Evolutionary conservation across 2,888 invertebrate species (phyloP).

Genomic region (Oxycera nigricornis): DNA sequence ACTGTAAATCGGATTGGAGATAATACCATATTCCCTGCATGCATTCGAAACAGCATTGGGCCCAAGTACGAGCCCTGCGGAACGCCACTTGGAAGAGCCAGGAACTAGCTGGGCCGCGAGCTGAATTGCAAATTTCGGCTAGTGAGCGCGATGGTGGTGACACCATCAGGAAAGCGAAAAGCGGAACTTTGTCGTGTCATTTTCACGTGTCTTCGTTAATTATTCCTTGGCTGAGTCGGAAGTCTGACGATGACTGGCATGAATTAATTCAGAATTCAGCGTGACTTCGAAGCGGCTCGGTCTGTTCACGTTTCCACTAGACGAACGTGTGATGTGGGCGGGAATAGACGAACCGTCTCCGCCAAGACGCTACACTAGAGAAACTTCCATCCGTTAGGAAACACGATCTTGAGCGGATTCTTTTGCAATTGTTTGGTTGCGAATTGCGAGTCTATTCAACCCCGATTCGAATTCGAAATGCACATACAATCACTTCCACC

Average conservation of each 20-base stretch:
- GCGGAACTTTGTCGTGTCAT: neutral
- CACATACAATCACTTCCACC: slow-evolving; percentile 16
- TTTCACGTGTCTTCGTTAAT: slow-evolving; percentile 21
- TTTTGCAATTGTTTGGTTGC: slow-evolving; percentile 1
- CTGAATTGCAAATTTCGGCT: neutral
- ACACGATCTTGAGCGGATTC: neutral
- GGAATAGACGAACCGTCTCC: neutral
- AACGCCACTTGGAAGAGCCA: neutral
- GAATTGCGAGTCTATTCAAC: neutral
- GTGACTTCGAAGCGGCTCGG: neutral
- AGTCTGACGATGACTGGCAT: neutral
- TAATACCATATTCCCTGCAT: neutral
- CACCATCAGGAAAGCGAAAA: slow-evolving; percentile 13
- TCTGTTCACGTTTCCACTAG: neutral
- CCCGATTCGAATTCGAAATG: slow-evolving; percentile 16
- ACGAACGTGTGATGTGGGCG: neutral
- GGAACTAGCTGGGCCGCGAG: slow-evolving; percentile 1
- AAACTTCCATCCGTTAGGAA: neutral
- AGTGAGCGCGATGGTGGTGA: neutral
- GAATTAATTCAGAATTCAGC: slow-evolving; percentile 12
- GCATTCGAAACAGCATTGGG: slow-evolving; percentile 1
- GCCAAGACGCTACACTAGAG: neutral
- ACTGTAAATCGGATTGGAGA: neutral
- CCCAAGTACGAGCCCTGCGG: slow-evolving; percentile 1
- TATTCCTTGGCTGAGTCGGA: slow-evolving; percentile 13